These are phyloP conservation scores for Siniperca scherzeri DNA, from an alignment of 2,797 vertebrate species.

Conservation along the genomic window DNA sequence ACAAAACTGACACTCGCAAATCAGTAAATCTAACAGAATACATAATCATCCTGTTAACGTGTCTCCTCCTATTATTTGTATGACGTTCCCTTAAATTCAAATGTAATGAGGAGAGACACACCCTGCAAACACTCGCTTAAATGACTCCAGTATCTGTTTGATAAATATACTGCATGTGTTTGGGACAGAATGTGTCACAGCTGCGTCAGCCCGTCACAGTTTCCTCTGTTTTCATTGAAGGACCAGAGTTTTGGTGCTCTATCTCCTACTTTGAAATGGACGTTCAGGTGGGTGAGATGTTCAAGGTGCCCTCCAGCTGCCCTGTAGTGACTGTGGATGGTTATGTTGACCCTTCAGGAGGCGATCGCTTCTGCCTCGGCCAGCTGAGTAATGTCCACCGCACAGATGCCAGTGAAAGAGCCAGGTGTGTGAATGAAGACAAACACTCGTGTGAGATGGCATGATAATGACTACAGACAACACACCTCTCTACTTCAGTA, in stretches of 20 bases:
- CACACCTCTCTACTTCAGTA: background rate
- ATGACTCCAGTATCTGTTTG: background rate
- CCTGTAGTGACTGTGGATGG: constrained; percentile 87
- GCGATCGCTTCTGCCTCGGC: constrained; percentile 86
- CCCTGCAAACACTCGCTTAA: background rate
- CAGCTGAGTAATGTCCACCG: constrained; percentile 88
- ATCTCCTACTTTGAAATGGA: constrained; percentile 90
- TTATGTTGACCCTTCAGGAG: constrained; percentile 87
- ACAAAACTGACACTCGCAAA: background rate
- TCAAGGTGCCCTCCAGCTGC: constrained; percentile 87
- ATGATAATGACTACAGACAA: background rate
- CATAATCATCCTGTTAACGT: background rate
- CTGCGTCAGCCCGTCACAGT: too few relatives aligned
- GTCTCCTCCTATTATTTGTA: too few relatives aligned
- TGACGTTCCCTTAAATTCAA: too few relatives aligned
- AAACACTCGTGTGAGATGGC: background rate
- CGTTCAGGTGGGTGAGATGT: constrained; percentile 88
- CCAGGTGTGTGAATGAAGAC: constrained; percentile 69
- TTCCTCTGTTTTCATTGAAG: constrained; percentile 61
- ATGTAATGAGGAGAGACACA: background rate
- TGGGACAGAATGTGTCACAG: background rate
- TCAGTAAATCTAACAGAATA: background rate
- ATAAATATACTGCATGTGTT: background rate
- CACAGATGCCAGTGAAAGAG: constrained; percentile 85
- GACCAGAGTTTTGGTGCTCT: constrained; percentile 89